Evolutionary conservation across 2,113 vertebrate genomes (phyloP), one percentile per base, ranked within the genome.

Genomic region (Burhinus bistriatus): DNA sequence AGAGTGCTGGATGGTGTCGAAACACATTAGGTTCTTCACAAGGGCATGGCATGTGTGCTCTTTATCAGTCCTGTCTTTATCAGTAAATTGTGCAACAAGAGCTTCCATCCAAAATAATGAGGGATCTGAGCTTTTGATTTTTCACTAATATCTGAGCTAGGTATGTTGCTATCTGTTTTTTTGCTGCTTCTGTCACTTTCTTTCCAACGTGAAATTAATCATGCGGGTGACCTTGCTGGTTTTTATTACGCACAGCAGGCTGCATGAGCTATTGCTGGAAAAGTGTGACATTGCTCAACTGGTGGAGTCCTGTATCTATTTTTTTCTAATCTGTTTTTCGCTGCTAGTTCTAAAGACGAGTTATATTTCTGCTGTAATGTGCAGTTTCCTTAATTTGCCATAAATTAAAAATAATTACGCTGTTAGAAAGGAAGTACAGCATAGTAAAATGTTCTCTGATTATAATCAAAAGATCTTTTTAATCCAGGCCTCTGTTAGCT

Each of bases 151-250:
- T 91, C 62, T 91, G 66, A 70, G 54, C 0, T 1, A 90, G 13
- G 32, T 76, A 14, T 83, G 40, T 70, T 93, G 62, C 32, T 95
- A 29, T 91, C 51, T 91, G 61, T 18, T 38, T 75, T 97, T 90
- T 68, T 78, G 13, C 45, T 83, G 45, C 66, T 93, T 89, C 75
- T 94, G 71, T 90, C 84, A 88, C 82, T 32, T 73, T 85, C 62
- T 83, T 95, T 87, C 62, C 19, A 79, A 38, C 3, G 4, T 64
- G 83, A 86, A 95, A 94, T 93, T 95, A 97, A 96, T 93, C 96
- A 88, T 64, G 42, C 75, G 66, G 89, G 78, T 95, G 89, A 95
- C 93, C 93, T 95, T 93, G 91, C 70, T 90, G 58, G 9, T 42
- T 97, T 94, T 96, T 85, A 93, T 91, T 93, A 86, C 5, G 1